Base-by-base conservation (phyloP, 2,797 vertebrate species). In the Neomorphus geoffroyi region DNA sequence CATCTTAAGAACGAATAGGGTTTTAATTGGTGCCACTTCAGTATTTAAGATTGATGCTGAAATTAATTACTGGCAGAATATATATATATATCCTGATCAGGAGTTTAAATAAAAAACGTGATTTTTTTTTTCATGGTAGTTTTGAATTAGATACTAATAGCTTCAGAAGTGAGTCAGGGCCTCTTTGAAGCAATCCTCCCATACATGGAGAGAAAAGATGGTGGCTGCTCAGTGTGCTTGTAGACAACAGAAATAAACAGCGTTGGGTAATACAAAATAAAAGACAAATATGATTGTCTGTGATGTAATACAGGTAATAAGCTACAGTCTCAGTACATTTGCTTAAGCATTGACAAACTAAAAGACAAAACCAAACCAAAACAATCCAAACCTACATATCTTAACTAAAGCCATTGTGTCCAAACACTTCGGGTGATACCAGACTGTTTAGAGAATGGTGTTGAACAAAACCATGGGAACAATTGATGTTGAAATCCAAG, bases 401-500 rank as follows among this genome's bases (percentile, higher is more conserved):
- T 71, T 87, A 57, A 65, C 56, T 72, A 60, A 77, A 74, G 32
- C 35, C 50, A 18, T 56, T 75, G 66, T 88, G 77, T 84, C 46
- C 60, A 84, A 93, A 79, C 77, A 39, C 48, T 91, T 60, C 17
- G 81, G 67, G 73, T 2, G 0, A 81, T 80, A 91, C 51, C 65
- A 86, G 79, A 35, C 61, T 87, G 5, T 94, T 94, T 92, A 85
- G 81, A 77, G 73, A 75, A 64, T 0, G 2, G 32, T 56, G 73
- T 88, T 94, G 56, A 73, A 65, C 50, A 69, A 61, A 75, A 73
- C 66, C 82, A 75, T 81, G 62, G 87, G 70, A 95, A 94, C 83
- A 58, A 88, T 0, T 84, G 70, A 66, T 90, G 85, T 43, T 80
- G 92, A 93, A 94, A 91, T 91, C 62, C 46, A 80, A 53, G 64